These are phyloP conservation scores for Fulica atra DNA, from an alignment of 2,113 vertebrate species.

Conservation along the genomic window DNA sequence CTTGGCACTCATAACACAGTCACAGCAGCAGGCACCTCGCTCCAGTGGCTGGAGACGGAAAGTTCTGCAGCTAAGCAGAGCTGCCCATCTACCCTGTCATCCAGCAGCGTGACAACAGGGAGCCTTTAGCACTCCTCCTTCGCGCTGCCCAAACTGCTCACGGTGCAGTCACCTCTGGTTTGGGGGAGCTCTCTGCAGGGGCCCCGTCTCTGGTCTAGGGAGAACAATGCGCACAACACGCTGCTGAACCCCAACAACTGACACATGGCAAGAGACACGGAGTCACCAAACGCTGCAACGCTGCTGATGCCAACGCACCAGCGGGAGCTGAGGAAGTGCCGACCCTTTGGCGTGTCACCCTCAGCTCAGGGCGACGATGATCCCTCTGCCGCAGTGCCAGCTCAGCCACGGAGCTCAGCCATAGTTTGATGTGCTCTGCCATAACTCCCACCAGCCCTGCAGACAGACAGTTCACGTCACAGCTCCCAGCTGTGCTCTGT, in stretches of 20 bases:
- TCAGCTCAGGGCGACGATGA: neutral
- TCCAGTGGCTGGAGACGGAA: neutral
- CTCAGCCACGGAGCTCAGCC: neutral
- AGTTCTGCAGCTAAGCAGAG: neutral
- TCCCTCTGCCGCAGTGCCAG: neutral
- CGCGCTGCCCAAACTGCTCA: neutral
- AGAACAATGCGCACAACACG: rapidly evolving
- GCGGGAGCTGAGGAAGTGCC: neutral
- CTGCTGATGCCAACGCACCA: neutral
- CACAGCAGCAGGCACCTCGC: neutral
- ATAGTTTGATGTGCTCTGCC: no score
- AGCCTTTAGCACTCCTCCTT: no score
- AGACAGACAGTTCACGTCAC: no score
- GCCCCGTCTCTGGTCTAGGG: neutral
- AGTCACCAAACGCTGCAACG: neutral
- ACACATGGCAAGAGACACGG: neutral
- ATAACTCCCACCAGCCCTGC: neutral
- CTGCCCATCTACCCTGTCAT: neutral
- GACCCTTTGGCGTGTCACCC: rapidly evolving
- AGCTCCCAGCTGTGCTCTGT: neutral
- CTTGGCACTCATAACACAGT: neutral
- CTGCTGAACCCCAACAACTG: neutral
- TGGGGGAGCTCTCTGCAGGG: neutral
- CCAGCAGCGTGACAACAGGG: neutral
- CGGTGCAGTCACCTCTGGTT: neutral